These are phyloP conservation scores for Emydura subglobosa DNA, from an alignment of 2,113 vertebrate genomes.

Conservation along the genomic window DNA sequence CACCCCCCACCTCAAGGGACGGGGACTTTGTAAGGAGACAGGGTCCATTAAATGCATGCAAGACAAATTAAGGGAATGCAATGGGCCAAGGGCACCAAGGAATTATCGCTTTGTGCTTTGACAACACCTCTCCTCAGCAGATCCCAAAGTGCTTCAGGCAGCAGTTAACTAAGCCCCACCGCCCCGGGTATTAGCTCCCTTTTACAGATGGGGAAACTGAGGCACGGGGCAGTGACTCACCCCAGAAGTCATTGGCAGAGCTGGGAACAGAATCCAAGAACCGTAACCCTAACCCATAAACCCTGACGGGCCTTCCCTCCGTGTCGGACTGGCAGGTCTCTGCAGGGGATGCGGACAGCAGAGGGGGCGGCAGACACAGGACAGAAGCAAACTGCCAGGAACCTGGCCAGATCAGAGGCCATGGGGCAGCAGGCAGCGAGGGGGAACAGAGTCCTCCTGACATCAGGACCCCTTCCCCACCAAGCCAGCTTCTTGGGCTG, in stretches of 20 bases:
- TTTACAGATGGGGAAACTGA: not conserved
- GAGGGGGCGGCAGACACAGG: not conserved
- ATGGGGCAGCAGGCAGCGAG: not conserved
- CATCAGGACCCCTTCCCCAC: not conserved
- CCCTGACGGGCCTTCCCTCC: no score
- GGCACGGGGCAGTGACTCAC: not conserved
- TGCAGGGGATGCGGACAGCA: not conserved
- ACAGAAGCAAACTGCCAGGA: not conserved
- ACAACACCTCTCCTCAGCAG: not conserved
- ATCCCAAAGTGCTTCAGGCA: not conserved
- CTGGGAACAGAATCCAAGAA: not conserved
- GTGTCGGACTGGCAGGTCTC: not conserved
- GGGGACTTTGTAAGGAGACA: no score
- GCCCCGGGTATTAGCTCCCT: no score
- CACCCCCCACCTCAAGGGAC: no score
- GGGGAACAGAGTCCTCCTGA: not conserved
- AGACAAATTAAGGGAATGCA: not conserved
- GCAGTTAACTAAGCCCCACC: not conserved
- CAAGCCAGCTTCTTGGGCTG: not conserved
- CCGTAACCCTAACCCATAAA: no score
- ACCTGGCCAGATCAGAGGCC: not conserved
- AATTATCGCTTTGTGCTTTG: not conserved
- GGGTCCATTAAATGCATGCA: not conserved
- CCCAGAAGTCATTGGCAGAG: not conserved
- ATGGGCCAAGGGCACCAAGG: not conserved